Evolutionary conservation across 1,140 invertebrate genomes (phyloP).

Genomic region (Andricus grossulariae): DNA sequence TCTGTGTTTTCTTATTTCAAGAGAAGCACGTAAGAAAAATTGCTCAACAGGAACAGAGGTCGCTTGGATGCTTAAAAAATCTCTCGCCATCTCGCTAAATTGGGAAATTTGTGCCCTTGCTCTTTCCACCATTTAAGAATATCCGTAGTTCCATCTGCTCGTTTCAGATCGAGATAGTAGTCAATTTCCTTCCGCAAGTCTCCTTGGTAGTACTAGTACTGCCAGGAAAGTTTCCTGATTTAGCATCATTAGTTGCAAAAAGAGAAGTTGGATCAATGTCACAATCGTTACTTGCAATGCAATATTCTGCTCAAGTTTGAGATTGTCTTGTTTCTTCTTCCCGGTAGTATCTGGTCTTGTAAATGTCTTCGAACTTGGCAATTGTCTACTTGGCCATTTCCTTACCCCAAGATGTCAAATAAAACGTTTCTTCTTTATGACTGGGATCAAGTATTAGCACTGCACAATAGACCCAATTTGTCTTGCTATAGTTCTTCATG

Average conservation of each 20-base stretch:
- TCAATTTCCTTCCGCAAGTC: conserved; percentile 30
- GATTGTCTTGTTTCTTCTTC: background rate
- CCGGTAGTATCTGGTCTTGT: conserved; percentile 47
- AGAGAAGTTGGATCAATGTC: background rate
- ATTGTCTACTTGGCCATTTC: conserved; percentile 60
- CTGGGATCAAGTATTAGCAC: too few species aligned
- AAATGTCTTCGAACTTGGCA: conserved; percentile 46
- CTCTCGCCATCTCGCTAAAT: conserved; percentile 37
- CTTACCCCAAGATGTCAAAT: conserved; percentile 62
- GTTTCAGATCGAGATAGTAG: conserved; percentile 1
- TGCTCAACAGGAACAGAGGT: too few species aligned
- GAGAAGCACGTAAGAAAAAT: background rate
- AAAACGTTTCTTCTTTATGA: conserved; percentile 66
- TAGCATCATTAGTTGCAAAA: background rate
- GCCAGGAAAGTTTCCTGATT: background rate
- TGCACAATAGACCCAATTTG: conserved; percentile 67
- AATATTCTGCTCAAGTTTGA: background rate
- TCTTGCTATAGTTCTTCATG: conserved; percentile 63
- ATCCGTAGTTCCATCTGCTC: conserved; percentile 27
- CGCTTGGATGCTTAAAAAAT: conserved; percentile 33
- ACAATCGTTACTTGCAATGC: background rate
- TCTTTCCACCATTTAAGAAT: conserved; percentile 34
- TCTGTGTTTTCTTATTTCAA: background rate
- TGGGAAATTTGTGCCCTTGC: conserved; percentile 29
- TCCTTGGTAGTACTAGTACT: background rate